These are phyloP conservation scores for Tetropium fuscum DNA, from an alignment of 2,888 invertebrate genomes.

Conservation along the genomic window DNA sequence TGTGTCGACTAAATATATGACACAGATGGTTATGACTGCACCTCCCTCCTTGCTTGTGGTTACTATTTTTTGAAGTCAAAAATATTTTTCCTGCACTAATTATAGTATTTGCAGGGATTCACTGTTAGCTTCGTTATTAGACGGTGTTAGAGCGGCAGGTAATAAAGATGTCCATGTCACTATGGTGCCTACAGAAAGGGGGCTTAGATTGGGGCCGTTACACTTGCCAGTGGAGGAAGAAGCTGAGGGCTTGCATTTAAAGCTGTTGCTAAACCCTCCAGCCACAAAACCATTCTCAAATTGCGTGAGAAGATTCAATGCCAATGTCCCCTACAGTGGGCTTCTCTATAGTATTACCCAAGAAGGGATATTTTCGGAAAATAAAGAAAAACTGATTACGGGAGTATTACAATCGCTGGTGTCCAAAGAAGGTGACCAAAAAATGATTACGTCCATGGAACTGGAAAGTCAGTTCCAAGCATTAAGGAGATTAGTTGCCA, in stretches of 20 bases:
- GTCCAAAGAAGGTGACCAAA: conserved; percentile 76
- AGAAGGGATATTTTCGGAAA: conserved; percentile 97
- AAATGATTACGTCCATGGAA: conserved; percentile 75
- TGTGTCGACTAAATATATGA: too few species aligned
- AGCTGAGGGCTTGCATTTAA: conserved; percentile 91
- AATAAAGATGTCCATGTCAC: conserved; percentile 97
- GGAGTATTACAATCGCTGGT: conserved; percentile 89
- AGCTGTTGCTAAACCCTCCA: conserved; percentile 78
- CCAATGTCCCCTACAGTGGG: conserved; percentile 98
- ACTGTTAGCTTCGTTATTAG: conserved; percentile 92
- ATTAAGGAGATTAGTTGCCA: conserved; percentile 91
- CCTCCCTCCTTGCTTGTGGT: too few species aligned
- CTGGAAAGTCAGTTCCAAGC: conserved; percentile 97
- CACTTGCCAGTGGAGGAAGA: conserved; percentile 95
- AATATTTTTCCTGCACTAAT: too few species aligned
- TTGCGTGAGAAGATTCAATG: conserved; percentile 94
- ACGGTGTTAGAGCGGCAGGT: conserved; percentile 96
- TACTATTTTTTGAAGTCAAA: too few species aligned
- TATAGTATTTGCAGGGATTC: conserved; percentile 87
- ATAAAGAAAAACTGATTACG: conserved; percentile 96
- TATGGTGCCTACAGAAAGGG: conserved; percentile 85
- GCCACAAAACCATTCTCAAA: conserved; percentile 78
- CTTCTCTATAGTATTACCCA: conserved; percentile 95
- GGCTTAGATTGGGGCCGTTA: conserved; percentile 90
- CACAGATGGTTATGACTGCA: too few species aligned